A percentile compares a stretch with the other conserved stretches of the same genome.
phyloP scores from a whole-genome alignment of 64 coral and sea anemone genomes.

The Actinia equina region DNA sequence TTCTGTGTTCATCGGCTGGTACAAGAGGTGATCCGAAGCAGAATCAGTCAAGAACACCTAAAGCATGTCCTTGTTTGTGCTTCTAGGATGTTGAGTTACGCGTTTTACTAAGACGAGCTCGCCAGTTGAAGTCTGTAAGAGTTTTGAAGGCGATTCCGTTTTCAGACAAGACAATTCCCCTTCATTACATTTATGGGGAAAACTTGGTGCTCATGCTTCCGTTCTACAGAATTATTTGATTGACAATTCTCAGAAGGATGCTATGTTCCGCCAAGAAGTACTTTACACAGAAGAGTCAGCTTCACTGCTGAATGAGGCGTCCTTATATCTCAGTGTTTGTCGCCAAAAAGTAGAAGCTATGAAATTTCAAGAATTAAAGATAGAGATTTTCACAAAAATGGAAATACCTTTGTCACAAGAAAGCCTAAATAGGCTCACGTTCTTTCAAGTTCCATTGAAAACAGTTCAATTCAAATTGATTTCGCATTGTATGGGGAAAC shows the following conservation, averaged over 20 bases:
- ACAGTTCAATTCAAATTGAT: slow-evolving; percentile 63
- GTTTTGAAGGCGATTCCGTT: slow-evolving; percentile 34
- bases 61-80: slow-evolving; percentile 29
- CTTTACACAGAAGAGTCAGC: slow-evolving; percentile 62
- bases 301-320: slow-evolving; percentile 52
- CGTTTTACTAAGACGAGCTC: slow-evolving; percentile 37
- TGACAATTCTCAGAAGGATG: not conserved
- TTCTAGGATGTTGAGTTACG: slow-evolving; percentile 36
- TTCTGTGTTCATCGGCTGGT: slow-evolving; percentile 31
- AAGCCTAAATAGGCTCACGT: not conserved
- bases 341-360: slow-evolving; percentile 61
- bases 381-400: slow-evolving; percentile 29
- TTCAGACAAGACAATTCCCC: slow-evolving; percentile 20
- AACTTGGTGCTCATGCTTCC: slow-evolving; percentile 32
- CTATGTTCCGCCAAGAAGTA: slow-evolving; percentile 3
- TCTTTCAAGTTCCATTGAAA: slow-evolving; percentile 62
- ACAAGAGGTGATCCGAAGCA: slow-evolving; percentile 67
- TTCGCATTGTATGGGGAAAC: slow-evolving; percentile 52
- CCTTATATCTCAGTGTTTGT: slow-evolving; percentile 58
- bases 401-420: not conserved
- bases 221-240: slow-evolving; percentile 22
- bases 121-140: slow-evolving; percentile 35
- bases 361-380: slow-evolving; percentile 46
- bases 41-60: not conserved
- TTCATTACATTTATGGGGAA: slow-evolving; percentile 47